Evolutionary conservation across 2,113 vertebrate species (phyloP), one percentile per base, ranked within the genome.

Genomic region (Thunnus thynnus): DNA sequence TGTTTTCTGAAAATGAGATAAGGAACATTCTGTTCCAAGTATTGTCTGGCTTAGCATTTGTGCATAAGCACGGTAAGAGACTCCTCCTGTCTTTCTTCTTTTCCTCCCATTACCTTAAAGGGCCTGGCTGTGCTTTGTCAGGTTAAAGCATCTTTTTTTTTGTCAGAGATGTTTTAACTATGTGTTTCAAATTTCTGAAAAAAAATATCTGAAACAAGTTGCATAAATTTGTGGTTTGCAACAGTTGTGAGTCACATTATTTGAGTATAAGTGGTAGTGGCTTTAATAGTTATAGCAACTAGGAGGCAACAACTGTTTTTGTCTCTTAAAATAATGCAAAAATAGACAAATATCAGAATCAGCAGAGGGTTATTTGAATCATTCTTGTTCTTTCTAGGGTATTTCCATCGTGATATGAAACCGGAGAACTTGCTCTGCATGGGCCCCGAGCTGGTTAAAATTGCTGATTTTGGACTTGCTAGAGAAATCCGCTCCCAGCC

Each of bases 391-490:
- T 63, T 69, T 84, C 20, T 76, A 97, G 97, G 97, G 4, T 99
- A 97, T 93, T 99, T 99, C 86, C 97, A 99, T 79, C 96, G 97
- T 57, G 98, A 99, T 81, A 97, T 99, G 96, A 99, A 99, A 79
- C 98, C 97, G 4, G 98, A 99, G 93, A 99, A 99, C 66, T 92
- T 99, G 91, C 96, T 99, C n/a, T 99, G 97, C 80, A 98, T 96
- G 95, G 97, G 98, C 22, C 98, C 97, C 67, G 97, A 99, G 86
- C 96, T 99, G 87, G 96, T 99, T 48, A 99, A 98, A 95, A 98
- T 99, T 50, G 97, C 97, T 68, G 98, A 99, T 88, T 99, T 99
- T 94, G 97, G 97, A 63, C 89, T 98, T 79, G 98, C 97, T 14
- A 95, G 98, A 89, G 97, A 99, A 87, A 95, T 99, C 58, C 95